Evolutionary conservation across 2,113 vertebrate species (phyloP).

Genomic region (Chlorodrepanis virens): DNA sequence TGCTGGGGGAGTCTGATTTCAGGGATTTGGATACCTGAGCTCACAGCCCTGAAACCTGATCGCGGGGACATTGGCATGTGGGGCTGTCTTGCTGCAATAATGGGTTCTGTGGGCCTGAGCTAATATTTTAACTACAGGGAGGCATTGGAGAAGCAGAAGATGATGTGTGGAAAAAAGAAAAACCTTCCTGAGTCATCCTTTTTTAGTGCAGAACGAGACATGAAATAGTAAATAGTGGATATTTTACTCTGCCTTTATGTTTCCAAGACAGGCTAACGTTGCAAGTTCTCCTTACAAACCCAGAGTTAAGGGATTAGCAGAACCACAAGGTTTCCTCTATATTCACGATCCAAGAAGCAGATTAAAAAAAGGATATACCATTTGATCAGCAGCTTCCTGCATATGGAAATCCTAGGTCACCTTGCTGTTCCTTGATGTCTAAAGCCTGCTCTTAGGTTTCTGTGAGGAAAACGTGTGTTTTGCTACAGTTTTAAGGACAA

Average conservation of each 20-base stretch:
- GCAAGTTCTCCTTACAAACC: not conserved
- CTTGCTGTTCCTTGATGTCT: slow-evolving; percentile 28
- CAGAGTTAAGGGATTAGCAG: slow-evolving; percentile 1
- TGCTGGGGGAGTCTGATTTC: not conserved
- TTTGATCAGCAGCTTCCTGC: slow-evolving; percentile 30
- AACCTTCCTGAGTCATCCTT: not conserved
- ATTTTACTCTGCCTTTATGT: not conserved
- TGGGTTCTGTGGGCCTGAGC: not conserved
- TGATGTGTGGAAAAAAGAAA: not conserved
- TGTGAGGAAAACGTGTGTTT: not conserved
- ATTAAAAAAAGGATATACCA: not conserved
- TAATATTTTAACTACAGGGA: not conserved
- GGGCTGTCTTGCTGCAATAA: not conserved
- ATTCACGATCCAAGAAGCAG: not conserved
- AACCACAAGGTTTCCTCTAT: not conserved
- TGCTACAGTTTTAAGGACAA: slow-evolving; percentile 15
- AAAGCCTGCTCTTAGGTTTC: not conserved
- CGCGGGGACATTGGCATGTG: fast-evolving
- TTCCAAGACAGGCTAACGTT: fast-evolving
- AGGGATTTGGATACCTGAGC: not conserved
- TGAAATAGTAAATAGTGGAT: not conserved
- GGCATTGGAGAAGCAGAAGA: not conserved
- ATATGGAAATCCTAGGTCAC: slow-evolving; percentile 37
- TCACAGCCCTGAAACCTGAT: not conserved
- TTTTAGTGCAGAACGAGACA: not conserved